A percentile compares a stretch with the other conserved stretches of the same genome.
Evolutionary conservation across 2,113 vertebrate genomes (phyloP).

Genomic region (Lepidothrix coronata): DNA sequence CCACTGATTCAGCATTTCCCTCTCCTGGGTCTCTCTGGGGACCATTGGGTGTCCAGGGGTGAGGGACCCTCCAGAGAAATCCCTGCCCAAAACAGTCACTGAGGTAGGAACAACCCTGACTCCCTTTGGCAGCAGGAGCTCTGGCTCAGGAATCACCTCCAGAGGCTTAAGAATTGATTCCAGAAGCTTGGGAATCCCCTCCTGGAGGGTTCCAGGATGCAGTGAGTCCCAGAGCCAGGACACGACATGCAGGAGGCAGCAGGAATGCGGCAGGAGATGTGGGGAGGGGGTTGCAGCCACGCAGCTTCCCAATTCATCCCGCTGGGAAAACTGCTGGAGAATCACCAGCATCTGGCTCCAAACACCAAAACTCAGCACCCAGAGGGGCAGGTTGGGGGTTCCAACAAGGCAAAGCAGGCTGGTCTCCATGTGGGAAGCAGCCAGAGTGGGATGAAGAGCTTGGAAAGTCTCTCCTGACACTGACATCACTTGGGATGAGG

Average conservation of each 20-base stretch:
- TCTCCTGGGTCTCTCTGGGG: neutral
- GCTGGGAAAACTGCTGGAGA: neutral
- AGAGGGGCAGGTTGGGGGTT: neutral
- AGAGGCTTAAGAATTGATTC: neutral
- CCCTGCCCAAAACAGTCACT: neutral
- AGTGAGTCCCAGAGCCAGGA: neutral
- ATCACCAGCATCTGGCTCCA: accelerated
- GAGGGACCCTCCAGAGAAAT: neutral
- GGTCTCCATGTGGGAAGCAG: neutral
- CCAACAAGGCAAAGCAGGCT: neutral
- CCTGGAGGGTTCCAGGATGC: accelerated
- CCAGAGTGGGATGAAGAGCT: neutral
- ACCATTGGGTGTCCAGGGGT: neutral
- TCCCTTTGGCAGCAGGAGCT: neutral
- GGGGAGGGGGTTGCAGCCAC: neutral
- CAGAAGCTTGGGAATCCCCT: neutral
- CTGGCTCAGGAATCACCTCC: neutral
- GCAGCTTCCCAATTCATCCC: neutral
- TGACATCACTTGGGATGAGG: accelerated
- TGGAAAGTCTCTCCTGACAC: neutral
- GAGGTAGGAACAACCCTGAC: slow-evolving; percentile 15
- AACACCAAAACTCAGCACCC: accelerated
- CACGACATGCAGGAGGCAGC: neutral
- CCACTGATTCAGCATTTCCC: accelerated
- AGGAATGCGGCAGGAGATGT: neutral